Evolutionary conservation across 1,140 invertebrate species (phyloP).

Genomic region (Drosophila triauraria): DNA sequence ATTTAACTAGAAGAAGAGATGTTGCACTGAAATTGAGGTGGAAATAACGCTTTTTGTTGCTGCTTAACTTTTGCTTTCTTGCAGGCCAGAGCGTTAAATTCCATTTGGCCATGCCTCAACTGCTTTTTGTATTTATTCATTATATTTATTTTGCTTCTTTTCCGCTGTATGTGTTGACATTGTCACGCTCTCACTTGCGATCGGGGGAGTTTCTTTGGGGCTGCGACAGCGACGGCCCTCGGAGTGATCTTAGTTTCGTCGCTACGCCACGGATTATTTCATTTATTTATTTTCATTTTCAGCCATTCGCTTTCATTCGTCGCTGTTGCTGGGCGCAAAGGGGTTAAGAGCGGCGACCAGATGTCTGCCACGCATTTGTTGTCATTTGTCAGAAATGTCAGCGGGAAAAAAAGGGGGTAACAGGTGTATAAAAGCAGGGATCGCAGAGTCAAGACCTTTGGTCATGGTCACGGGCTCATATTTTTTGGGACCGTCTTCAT

Average conservation of each 20-base stretch:
- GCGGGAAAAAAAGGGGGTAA: background rate
- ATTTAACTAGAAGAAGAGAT: slow-evolving; percentile 12
- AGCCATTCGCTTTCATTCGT: slow-evolving; percentile 60
- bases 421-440: slow-evolving; percentile 8
- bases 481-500: background rate
- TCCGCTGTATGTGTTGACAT: slow-evolving; percentile 46
- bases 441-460: slow-evolving; percentile 20
- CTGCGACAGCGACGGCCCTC: slow-evolving; percentile 2
- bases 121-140: slow-evolving; percentile 30
- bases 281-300: slow-evolving; percentile 21
- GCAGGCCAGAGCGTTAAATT: slow-evolving; percentile 47
- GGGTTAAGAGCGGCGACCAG: slow-evolving; percentile 34
- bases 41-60: slow-evolving; percentile 4
- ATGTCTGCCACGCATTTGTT: slow-evolving; percentile 53
- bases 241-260: slow-evolving; percentile 28
- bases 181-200: slow-evolving; percentile 71
- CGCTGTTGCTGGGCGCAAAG: slow-evolving; percentile 4
- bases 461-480: slow-evolving; percentile 25
- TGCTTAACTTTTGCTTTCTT: slow-evolving; percentile 35
- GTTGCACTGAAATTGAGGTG: slow-evolving; percentile 3
- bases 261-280: slow-evolving; percentile 25
- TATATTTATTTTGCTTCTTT: slow-evolving; percentile 32
- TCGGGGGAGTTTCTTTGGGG: slow-evolving; percentile 2
- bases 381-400: slow-evolving; percentile 65
- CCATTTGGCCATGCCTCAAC: slow-evolving; percentile 48